phyloP scores from a whole-genome alignment of 2,113 vertebrate genomes.

The Lagopus leucura region DNA sequence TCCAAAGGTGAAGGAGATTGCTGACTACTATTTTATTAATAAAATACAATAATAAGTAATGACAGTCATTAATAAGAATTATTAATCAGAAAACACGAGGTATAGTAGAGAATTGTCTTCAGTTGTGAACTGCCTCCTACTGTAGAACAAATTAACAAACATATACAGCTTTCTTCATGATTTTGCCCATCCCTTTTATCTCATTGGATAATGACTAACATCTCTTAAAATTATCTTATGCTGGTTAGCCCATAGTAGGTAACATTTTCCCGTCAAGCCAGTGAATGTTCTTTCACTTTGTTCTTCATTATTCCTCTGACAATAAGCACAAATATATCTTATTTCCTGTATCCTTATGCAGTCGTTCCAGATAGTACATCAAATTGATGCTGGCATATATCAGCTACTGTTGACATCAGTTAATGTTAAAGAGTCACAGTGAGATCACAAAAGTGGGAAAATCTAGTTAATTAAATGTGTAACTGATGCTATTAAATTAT shows the following conservation, averaged over 20 bases:
- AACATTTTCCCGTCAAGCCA: background rate
- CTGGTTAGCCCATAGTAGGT: background rate
- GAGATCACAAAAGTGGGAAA: background rate
- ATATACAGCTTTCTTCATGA: background rate
- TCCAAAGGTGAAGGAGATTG: background rate
- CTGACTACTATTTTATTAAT: background rate
- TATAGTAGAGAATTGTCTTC: background rate
- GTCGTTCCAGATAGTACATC: background rate
- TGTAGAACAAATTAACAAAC: background rate
- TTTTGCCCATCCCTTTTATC: rapidly evolving
- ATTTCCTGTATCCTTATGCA: background rate
- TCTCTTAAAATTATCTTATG: background rate
- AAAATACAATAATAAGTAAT: background rate
- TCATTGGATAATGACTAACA: background rate
- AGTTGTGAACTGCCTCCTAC: background rate
- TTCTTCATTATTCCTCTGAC: background rate
- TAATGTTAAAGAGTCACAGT: background rate
- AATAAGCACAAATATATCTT: background rate
- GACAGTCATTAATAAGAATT: background rate
- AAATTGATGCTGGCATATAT: background rate
- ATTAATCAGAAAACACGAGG: background rate
- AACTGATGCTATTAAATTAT: background rate
- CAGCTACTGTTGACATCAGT: background rate
- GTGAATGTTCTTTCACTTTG: background rate
- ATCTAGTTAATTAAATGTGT: background rate